These are phyloP conservation scores for Rhodophaea formosa DNA, from an alignment of 2,888 invertebrate species.

Conservation along the genomic window DNA sequence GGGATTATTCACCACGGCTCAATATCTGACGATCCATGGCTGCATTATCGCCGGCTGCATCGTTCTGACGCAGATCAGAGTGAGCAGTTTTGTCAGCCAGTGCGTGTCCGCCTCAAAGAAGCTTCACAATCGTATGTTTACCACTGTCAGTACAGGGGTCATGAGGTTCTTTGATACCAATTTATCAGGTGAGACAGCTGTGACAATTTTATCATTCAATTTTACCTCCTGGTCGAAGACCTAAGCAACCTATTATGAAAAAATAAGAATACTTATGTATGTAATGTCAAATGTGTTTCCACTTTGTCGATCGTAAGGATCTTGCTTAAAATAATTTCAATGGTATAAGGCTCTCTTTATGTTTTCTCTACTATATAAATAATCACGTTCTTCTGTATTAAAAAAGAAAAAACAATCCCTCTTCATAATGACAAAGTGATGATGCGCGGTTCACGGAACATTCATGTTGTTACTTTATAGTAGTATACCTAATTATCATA, in stretches of 20 bases:
- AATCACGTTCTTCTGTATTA: no score
- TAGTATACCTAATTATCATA: no score
- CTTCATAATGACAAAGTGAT: background rate
- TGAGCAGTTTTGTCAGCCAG: constrained; percentile 83
- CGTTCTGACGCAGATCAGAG: constrained; percentile 80
- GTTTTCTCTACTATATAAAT: no score
- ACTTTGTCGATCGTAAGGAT: no score
- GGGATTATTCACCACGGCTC: constrained; percentile 62
- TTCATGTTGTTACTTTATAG: no score
- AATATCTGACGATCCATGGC: constrained; percentile 83
- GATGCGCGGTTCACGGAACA: no score
- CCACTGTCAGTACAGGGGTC: constrained; percentile 67
- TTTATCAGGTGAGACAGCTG: constrained; percentile 78
- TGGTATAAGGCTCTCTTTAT: no score
- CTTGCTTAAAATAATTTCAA: no score
- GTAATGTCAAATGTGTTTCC: no score
- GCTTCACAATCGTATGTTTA: constrained; percentile 87
- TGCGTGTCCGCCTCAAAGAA: constrained; percentile 84
- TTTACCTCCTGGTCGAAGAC: background rate
- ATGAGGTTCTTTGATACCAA: constrained; percentile 91
- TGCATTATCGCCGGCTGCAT: constrained; percentile 75
- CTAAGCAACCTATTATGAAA: background rate
- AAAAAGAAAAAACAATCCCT: no score
- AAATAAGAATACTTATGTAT: no score
- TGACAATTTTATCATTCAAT: background rate